Evolutionary conservation across 2,888 invertebrate genomes (phyloP).

Genomic region (Patella pellucida): DNA sequence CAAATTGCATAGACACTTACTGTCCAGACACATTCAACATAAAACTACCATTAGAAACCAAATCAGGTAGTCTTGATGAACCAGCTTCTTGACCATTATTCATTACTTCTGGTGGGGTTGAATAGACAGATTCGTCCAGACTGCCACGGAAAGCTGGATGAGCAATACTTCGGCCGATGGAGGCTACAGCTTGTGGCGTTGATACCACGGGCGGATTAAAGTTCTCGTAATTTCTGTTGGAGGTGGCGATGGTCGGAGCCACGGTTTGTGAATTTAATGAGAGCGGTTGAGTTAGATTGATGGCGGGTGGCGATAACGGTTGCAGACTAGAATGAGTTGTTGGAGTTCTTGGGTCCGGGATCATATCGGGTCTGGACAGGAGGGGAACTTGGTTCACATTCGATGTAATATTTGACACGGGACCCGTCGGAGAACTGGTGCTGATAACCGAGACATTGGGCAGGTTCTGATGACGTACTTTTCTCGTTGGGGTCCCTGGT

Average conservation of each 20-base stretch:
- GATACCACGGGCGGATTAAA: background rate
- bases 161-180: background rate
- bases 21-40: too few relatives aligned
- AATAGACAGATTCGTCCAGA: background rate
- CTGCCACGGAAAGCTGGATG: slow-evolving; percentile 6
- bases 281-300: background rate
- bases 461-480: background rate
- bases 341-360: background rate
- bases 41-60: background rate
- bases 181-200: background rate
- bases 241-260: background rate
- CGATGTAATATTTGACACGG: background rate
- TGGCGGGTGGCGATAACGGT: background rate
- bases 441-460: background rate
- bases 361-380: background rate
- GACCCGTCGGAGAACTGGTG: background rate
- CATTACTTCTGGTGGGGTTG: background rate
- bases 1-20: too few relatives aligned
- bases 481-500: background rate
- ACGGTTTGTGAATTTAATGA: background rate
- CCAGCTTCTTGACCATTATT: background rate
- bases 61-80: background rate
- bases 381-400: background rate
- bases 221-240: too few relatives aligned
- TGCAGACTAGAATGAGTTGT: background rate